These are phyloP conservation scores for Hoplodrina blanda DNA, from an alignment of 2,888 invertebrate genomes.

Conservation along the genomic window DNA sequence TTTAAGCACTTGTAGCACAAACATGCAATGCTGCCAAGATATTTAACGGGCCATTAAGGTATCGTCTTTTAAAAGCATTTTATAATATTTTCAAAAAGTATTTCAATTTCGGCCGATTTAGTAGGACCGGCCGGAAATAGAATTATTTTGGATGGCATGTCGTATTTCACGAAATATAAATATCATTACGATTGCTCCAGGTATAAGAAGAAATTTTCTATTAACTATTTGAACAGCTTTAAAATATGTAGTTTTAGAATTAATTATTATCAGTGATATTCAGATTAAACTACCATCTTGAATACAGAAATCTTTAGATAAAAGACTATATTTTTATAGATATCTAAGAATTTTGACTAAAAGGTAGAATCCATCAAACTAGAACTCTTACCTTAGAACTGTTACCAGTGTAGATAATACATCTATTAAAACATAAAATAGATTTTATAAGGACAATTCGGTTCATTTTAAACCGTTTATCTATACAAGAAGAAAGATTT, in stretches of 20 bases:
- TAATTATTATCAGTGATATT: conserved; percentile 62
- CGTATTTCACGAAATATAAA: conserved; percentile 28
- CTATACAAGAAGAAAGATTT: conserved; percentile 32
- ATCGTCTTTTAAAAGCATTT: conserved; percentile 17
- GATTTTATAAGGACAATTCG: conserved; percentile 24
- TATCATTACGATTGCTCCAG: conserved; percentile 23
- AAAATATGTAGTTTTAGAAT: conserved; percentile 51
- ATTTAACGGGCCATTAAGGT: not conserved
- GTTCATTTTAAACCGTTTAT: conserved; percentile 22
- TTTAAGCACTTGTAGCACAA: not conserved
- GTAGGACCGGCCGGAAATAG: conserved; percentile 24
- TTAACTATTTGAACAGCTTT: conserved; percentile 53
- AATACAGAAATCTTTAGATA: conserved; percentile 56
- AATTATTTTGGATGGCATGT: conserved; percentile 42
- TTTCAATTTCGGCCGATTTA: conserved; percentile 2
- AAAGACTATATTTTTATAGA: conserved; percentile 56
- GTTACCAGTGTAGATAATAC: conserved; percentile 33
- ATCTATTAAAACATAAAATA: conserved; percentile 40
- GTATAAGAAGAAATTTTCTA: conserved; percentile 48
- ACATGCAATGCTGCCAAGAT: not conserved
- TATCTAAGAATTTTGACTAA: conserved; percentile 54
- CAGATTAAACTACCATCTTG: conserved; percentile 62
- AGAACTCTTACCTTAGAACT: conserved; percentile 43
- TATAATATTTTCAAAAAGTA: conserved; percentile 15
- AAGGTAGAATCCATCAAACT: conserved; percentile 52